Percentiles rank a stretch among this genome's conserved stretches.
Evolutionary conservation across 1,140 invertebrate genomes (phyloP).

Genomic region (Zophobas morio): DNA sequence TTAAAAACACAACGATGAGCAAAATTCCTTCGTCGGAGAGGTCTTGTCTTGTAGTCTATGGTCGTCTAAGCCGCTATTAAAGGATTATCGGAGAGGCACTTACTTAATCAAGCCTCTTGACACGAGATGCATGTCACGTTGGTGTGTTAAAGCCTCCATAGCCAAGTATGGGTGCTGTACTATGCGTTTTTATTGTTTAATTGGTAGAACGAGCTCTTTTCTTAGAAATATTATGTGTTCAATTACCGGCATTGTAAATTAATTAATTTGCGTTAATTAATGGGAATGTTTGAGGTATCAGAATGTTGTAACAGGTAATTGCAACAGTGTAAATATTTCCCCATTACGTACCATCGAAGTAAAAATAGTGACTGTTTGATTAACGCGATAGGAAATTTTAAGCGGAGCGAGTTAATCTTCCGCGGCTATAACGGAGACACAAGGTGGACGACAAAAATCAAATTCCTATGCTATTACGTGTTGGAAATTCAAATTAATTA

Average conservation of each 20-base stretch:
- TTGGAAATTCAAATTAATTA: not conserved
- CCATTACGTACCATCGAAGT: conserved; percentile 19
- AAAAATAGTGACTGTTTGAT: not conserved
- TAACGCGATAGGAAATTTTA: not conserved
- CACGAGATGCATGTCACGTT: conserved; percentile 38
- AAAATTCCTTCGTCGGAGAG: not conserved
- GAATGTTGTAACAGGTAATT: conserved; percentile 33
- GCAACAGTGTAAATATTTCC: conserved; percentile 30
- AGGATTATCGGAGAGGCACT: conserved; percentile 27
- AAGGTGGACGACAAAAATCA: conserved; percentile 14
- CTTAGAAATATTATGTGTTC: conserved; percentile 55
- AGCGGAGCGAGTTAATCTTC: not conserved
- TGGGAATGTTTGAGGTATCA: conserved; percentile 48
- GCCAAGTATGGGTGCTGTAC: conserved; percentile 29
- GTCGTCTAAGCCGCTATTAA: conserved; percentile 23
- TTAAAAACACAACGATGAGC: conserved; percentile 1
- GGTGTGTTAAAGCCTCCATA: conserved; percentile 22
- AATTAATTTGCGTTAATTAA: conserved; percentile 58
- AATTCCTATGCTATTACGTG: not conserved
- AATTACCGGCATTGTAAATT: conserved; percentile 55
- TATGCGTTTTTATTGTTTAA: conserved; percentile 52
- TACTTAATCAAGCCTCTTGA: conserved; percentile 38
- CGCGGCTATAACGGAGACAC: not conserved
- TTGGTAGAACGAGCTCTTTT: conserved; percentile 54
- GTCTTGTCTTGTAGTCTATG: conserved; percentile 4